Conservation (phyloP, 2,888 invertebrate species). For the Allophyes oxyacanthae region DNA sequence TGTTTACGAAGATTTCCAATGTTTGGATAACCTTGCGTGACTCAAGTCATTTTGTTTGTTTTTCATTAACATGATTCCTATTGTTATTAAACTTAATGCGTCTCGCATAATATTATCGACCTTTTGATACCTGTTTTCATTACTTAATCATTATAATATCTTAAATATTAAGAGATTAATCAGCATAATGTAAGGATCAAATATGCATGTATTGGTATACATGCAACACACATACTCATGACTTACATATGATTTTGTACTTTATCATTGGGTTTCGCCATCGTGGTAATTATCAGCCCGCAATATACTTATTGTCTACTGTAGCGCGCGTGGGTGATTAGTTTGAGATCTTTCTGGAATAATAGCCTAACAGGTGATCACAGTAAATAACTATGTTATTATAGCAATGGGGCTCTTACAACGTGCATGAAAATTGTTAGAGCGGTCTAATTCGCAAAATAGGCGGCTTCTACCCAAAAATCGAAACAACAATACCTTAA, state of each 20-base stretch:
- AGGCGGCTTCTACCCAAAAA: constrained; percentile 25
- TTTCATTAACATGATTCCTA: constrained; percentile 48
- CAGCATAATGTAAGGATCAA: background rate
- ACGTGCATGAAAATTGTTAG: too few species aligned
- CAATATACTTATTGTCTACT: too few species aligned
- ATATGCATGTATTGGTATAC: too few species aligned
- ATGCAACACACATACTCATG: too few species aligned
- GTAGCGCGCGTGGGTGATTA: too few species aligned
- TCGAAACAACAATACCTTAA: constrained; percentile 47
- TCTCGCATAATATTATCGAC: constrained; percentile 25
- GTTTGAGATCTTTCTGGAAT: too few species aligned
- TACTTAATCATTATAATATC: constrained; percentile 26
- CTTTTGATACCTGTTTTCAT: constrained; percentile 35
- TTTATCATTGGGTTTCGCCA: too few species aligned
- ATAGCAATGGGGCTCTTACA: too few species aligned
- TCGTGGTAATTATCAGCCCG: too few species aligned
- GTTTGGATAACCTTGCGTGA: constrained; percentile 53
- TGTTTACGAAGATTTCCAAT: constrained; percentile 36
- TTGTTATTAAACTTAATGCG: constrained; percentile 45
- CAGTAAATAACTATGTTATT: too few species aligned
- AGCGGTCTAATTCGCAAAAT: constrained; percentile 11
- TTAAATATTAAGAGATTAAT: constrained; percentile 15
- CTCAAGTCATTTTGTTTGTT: constrained; percentile 49
- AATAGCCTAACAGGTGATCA: too few species aligned
- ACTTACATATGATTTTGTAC: too few species aligned